Conservation (phyloP, 2,113 vertebrate genomes). For the Cyrtonyx montezumae region DNA sequence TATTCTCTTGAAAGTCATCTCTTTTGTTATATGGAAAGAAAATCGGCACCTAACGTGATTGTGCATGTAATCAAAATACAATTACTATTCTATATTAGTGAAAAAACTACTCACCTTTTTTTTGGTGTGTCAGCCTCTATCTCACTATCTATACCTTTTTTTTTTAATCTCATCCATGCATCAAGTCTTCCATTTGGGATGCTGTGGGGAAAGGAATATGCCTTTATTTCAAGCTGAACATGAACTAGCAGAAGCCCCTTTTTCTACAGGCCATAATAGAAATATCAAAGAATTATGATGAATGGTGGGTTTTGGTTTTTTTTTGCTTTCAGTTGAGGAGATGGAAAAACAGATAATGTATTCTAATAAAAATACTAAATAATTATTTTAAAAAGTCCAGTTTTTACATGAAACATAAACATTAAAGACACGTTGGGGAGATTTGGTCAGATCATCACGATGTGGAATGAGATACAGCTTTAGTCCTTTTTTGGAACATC, state of each 20-base stretch:
- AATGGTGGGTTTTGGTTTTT: too few species aligned
- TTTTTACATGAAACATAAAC: neutral
- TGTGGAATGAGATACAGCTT: neutral
- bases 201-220: neutral
- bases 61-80: neutral
- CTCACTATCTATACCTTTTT: neutral
- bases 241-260: neutral
- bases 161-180: neutral
- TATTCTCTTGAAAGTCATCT: neutral
- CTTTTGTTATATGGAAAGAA: neutral
- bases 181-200: neutral
- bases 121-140: neutral
- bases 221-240: neutral
- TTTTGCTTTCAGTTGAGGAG: too few species aligned
- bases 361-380: neutral
- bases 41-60: neutral
- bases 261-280: neutral
- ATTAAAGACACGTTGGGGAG: neutral
- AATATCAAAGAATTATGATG: neutral
- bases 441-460: neutral
- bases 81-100: neutral
- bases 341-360: neutral
- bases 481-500: neutral
- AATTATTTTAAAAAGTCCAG: neutral
- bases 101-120: neutral